Base-by-base conservation (phyloP, 2,888 invertebrate genomes). In the Machimus rusticus region DNA sequence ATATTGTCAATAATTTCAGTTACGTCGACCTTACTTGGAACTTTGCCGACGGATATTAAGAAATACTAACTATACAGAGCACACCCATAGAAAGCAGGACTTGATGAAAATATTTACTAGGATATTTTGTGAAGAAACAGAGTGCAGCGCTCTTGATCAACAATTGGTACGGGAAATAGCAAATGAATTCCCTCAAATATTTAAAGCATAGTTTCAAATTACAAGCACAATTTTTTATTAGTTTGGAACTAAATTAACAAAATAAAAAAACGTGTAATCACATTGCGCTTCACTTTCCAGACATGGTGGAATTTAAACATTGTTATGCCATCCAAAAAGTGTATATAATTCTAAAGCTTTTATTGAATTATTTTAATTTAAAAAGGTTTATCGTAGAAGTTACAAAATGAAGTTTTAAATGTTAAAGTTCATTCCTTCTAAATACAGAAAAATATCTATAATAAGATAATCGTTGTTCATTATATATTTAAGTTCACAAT, bases 91-190 rank as follows among this genome's bases (percentile, higher is more conserved):
- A 16, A 94, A 95, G 85, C 96, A 96, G 88, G 97, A 98, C 92
- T 93, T 98, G 79, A 94, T 96, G 89, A 96, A 97, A 90, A 97
- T 97, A 91, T 97, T 97, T 92, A 97, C 97, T 43, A 94, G 97
- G 81, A 97, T 98, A 91, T 96, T 97, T 92, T 96, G 96, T 91
- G 97, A 97, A 91, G 97, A 97, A 91, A 94, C 95, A 4, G 95
- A 95, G 37, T 93, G 94, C 90, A 97, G 97, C 91, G 94, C 95
- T 89, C 94, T 94, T 28, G 97, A 97, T 93, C 97, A 97, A 91
- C 94, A 95, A 88, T 93, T 97, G 77, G 96, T 97, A 16, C 94
- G 96, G 86, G 96, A 96, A 90, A 96, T 97, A 90, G 96, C 96
- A 89, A 96, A 97, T 92, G 97, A 97, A 93, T 97, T 97, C 93